These are phyloP conservation scores for Bhutanitis thaidina DNA, from an alignment of 2,888 invertebrate genomes.

Conservation along the genomic window DNA sequence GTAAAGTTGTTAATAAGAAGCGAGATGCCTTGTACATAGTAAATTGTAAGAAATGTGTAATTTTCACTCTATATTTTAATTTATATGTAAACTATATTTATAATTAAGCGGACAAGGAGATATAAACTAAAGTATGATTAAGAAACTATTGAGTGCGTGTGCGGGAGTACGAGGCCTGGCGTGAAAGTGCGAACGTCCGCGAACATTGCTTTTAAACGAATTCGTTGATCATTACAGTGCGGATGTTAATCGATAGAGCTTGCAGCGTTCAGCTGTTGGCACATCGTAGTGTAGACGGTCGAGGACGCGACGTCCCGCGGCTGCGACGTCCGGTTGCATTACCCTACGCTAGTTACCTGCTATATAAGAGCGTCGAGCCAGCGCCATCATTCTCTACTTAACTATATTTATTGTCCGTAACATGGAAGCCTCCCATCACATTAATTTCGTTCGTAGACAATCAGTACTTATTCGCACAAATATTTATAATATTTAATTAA, in stretches of 20 bases:
- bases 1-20: slow-evolving; percentile 39
- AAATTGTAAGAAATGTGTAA: slow-evolving; percentile 70
- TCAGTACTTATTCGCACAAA: slow-evolving; percentile 75
- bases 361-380: slow-evolving; percentile 30
- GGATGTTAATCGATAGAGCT: slow-evolving; percentile 60
- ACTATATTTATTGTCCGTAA: slow-evolving; percentile 14
- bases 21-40: slow-evolving; percentile 76
- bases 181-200: slow-evolving; percentile 31
- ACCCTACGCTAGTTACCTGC: slow-evolving; percentile 59
- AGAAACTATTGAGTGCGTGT: slow-evolving; percentile 36
- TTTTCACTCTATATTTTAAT: slow-evolving; percentile 75
- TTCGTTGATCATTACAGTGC: slow-evolving; percentile 32
- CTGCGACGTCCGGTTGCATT: slow-evolving; percentile 20
- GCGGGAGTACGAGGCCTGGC: slow-evolving; percentile 40
- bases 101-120: slow-evolving; percentile 63
- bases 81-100: slow-evolving; percentile 75
- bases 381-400: slow-evolving; percentile 26
- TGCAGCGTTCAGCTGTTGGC: slow-evolving; percentile 61
- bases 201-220: slow-evolving; percentile 42
- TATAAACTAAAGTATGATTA: slow-evolving; percentile 43
- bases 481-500: slow-evolving; percentile 34
- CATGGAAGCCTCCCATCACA: slow-evolving; percentile 6
- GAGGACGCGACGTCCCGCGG: slow-evolving; percentile 17
- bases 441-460: slow-evolving; percentile 30
- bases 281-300: slow-evolving; percentile 17